These are phyloP conservation scores for Apodemus sylvaticus DNA, from an alignment of 2,113 vertebrate species.

Conservation along the genomic window DNA sequence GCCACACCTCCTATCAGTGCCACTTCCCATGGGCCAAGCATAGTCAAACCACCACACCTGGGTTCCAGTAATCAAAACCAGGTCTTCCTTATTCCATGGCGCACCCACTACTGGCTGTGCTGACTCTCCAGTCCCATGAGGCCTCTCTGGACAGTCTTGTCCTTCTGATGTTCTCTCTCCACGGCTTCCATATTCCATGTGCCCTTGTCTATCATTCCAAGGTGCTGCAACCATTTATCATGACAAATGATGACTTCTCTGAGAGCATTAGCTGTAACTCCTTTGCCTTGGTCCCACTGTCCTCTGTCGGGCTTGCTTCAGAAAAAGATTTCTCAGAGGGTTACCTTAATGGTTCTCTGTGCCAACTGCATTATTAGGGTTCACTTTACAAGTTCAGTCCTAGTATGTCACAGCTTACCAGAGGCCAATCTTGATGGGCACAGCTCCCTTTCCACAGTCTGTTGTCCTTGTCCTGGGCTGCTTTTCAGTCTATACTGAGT, in stretches of 20 bases:
- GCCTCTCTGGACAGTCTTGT: neutral
- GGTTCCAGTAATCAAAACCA: neutral
- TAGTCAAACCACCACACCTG: no score
- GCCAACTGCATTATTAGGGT: accelerated
- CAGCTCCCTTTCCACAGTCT: no score
- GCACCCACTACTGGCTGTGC: no score
- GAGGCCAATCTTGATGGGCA: neutral
- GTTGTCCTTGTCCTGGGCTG: neutral
- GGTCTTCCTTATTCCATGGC: no score
- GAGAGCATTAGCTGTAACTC: accelerated
- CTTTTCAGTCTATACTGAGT: neutral
- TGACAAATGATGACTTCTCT: neutral
- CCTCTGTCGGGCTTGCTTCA: neutral
- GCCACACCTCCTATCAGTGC: no score
- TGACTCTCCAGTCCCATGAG: neutral
- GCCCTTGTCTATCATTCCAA: neutral
- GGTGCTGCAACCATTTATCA: accelerated
- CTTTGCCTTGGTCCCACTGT: neutral
- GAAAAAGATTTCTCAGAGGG: neutral
- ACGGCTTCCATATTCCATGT: neutral
- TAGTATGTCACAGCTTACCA: neutral
- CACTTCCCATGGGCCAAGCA: no score
- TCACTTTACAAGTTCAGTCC: neutral
- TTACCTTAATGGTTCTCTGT: neutral
- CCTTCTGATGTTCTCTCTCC: neutral